Percentiles rank a stretch among this genome's conserved stretches.
Conservation (phyloP, 2,797 vertebrate genomes). For the Cygnus olor region DNA sequence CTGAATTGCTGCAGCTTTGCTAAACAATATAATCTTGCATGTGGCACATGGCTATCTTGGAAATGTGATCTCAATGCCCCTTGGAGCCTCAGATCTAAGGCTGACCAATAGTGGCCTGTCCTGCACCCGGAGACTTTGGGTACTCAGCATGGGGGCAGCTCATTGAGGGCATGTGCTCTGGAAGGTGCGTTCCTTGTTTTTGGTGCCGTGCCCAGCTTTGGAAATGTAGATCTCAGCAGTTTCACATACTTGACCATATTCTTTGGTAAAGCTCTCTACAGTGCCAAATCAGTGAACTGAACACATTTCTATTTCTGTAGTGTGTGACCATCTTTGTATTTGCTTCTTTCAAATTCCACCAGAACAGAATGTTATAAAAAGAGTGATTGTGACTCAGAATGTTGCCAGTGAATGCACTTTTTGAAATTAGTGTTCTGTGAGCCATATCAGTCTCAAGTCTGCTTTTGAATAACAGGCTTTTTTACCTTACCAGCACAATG, state of each 20-base stretch:
- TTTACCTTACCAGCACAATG: not conserved
- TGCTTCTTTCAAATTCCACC: not conserved
- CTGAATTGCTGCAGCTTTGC: conserved; percentile 36
- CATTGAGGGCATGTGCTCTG: not conserved
- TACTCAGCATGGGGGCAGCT: not conserved
- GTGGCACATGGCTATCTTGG: conserved; percentile 30
- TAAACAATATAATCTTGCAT: conserved; percentile 41
- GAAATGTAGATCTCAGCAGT: not conserved
- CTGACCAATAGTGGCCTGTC: not conserved
- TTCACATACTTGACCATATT: not conserved
- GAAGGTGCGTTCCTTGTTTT: not conserved
- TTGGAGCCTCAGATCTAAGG: conserved; percentile 6
- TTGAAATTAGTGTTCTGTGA: not conserved
- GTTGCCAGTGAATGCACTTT: not conserved
- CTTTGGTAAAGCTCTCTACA: not conserved
- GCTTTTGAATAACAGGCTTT: not conserved
- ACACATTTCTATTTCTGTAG: fast-evolving
- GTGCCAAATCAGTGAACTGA: not conserved
- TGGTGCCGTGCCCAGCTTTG: not conserved
- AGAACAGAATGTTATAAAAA: not conserved
- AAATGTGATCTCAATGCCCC: not conserved
- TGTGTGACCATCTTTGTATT: not conserved
- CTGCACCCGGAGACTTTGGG: not conserved
- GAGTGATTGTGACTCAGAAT: not conserved
- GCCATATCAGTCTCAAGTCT: not conserved